Conservation (phyloP, 2,113 vertebrate species). For the Eclectus roratus region DNA sequence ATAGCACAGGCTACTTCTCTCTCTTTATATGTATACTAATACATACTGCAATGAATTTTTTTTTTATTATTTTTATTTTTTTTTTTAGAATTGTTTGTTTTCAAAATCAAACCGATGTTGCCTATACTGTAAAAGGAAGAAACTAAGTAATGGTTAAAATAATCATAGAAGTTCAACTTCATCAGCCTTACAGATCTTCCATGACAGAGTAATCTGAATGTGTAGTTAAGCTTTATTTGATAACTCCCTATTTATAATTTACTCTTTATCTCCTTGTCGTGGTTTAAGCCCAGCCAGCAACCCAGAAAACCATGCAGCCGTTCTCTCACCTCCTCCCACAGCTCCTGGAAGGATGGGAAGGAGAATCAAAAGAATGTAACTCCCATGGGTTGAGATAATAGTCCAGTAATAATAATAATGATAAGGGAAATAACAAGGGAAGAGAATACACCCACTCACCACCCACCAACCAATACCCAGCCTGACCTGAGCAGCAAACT, state of each 20-base stretch:
- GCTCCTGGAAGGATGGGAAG: no score
- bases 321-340: no score
- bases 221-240: not conserved
- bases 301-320: no score
- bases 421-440: no score
- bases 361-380: no score
- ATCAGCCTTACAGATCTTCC: not conserved
- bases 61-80: not conserved
- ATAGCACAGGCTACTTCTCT: not conserved
- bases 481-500: no score
- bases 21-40: not conserved
- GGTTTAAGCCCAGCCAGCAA: no score
- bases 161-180: not conserved
- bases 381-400: no score
- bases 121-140: not conserved
- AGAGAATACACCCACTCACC: no score
- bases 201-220: not conserved
- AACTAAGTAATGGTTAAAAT: not conserved
- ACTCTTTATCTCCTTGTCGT: not conserved
- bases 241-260: not conserved
- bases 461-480: no score
- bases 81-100: not conserved
- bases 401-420: no score
- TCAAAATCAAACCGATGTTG: not conserved
- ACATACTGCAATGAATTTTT: no score